Percentiles rank a stretch among this genome's conserved stretches.
phyloP scores from a whole-genome alignment of 2,888 invertebrate genomes.

The Liodrosophila aerea region DNA sequence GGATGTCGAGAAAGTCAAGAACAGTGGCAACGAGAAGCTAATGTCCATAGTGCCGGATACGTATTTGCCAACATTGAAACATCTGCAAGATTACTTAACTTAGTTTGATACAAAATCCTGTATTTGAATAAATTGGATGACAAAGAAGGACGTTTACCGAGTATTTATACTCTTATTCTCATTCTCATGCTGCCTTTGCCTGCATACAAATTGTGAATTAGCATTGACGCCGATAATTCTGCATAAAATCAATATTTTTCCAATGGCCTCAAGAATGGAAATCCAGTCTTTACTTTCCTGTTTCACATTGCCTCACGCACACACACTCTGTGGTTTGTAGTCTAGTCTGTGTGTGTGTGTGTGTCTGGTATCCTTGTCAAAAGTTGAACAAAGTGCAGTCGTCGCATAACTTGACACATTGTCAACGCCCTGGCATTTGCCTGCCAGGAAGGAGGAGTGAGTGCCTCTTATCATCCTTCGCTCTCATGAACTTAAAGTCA shows the following conservation, averaged over 20 bases:
- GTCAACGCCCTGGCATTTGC: slow-evolving; percentile 22
- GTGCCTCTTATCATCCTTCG: not conserved
- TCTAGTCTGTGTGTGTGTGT: slow-evolving; percentile 13
- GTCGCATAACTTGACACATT: slow-evolving; percentile 38
- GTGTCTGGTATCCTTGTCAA: slow-evolving; percentile 45
- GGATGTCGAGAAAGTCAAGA: slow-evolving; percentile 35
- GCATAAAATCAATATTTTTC: slow-evolving; percentile 31
- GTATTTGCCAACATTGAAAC: slow-evolving; percentile 45
- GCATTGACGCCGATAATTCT: slow-evolving; percentile 2
- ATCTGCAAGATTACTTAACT: slow-evolving; percentile 43
- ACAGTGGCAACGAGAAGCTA: slow-evolving; percentile 27
- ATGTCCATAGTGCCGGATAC: slow-evolving; percentile 45
- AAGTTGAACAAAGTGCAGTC: slow-evolving; percentile 41
- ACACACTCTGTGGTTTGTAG: not conserved
- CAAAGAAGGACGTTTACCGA: too few species aligned
- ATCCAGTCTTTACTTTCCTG: not conserved
- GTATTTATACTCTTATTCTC: too few species aligned
- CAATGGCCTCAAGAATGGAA: slow-evolving; percentile 2
- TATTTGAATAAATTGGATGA: too few species aligned
- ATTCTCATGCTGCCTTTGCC: not conserved
- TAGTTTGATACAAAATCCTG: slow-evolving; percentile 18
- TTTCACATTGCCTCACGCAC: too few species aligned
- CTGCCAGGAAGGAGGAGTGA: too few species aligned
- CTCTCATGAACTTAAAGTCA: slow-evolving; percentile 23
- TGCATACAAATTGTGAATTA: slow-evolving; percentile 33